A percentile compares a stretch with the other conserved stretches of the same genome.
Conservation (phyloP, 1,140 invertebrate genomes). For the Pantala flavescens region DNA sequence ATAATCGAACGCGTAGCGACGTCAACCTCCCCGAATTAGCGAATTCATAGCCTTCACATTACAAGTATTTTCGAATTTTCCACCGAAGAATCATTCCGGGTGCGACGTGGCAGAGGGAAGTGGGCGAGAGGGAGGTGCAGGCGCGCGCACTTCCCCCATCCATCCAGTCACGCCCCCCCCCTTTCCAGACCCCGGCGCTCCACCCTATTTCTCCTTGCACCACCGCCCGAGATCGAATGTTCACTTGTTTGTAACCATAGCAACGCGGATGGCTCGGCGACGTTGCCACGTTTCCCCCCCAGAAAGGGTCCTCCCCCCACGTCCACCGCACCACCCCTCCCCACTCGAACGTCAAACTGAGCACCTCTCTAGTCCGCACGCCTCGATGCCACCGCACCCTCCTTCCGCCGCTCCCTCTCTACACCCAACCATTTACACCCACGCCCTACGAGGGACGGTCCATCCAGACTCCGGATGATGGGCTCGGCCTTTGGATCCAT, state of each 20-base stretch:
- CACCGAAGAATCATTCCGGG: background rate
- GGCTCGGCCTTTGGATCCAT: background rate
- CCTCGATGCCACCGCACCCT: background rate
- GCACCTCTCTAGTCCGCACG: background rate
- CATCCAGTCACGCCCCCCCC: background rate
- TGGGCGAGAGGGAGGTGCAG: background rate
- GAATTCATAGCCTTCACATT: no score
- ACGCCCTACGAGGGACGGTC: background rate
- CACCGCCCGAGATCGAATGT: slow-evolving; percentile 6
- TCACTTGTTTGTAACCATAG: slow-evolving; percentile 6
- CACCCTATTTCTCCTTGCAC: background rate
- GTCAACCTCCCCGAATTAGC: no score
- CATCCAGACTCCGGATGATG: background rate
- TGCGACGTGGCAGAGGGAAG: background rate
- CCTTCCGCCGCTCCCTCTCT: background rate
- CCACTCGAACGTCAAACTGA: background rate
- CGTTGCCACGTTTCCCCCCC: background rate
- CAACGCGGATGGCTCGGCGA: slow-evolving; percentile 5
- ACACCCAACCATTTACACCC: background rate
- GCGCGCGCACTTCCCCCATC: background rate
- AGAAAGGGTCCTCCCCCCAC: background rate
- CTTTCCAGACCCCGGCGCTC: background rate
- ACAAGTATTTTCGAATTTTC: background rate
- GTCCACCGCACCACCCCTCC: background rate
- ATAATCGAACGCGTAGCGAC: no score